Evolutionary conservation across 2,113 vertebrate species (phyloP).

Genomic region (Pandion haliaetus): DNA sequence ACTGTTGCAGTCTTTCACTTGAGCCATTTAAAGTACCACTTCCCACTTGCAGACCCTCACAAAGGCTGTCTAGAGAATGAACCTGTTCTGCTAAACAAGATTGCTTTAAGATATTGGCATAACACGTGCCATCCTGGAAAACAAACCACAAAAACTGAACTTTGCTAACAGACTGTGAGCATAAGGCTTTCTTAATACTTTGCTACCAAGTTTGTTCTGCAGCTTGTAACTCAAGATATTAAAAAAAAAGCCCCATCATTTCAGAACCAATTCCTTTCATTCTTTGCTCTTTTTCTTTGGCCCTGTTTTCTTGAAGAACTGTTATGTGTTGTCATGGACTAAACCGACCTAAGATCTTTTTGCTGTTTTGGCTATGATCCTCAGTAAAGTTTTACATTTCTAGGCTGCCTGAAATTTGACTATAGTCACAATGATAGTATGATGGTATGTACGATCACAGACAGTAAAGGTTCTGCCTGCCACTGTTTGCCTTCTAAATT

Average conservation of each 20-base stretch:
- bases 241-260: background rate
- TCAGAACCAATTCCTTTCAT: background rate
- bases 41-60: background rate
- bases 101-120: background rate
- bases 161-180: background rate
- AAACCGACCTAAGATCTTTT: background rate
- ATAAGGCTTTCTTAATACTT: background rate
- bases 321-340: background rate
- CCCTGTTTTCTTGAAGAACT: background rate
- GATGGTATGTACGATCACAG: background rate
- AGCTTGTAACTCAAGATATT: background rate
- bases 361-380: background rate
- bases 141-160: background rate
- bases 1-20: background rate
- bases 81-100: background rate
- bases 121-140: background rate
- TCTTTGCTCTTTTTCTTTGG: background rate
- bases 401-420: background rate
- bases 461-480: background rate
- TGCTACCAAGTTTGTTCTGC: background rate
- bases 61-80: background rate
- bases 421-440: background rate
- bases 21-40: background rate
- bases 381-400: background rate
- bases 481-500: background rate